A percentile compares a stretch with the other conserved stretches of the same genome.
Conservation (phyloP, 2,888 invertebrate genomes). For the Ochlodes sylvanus region DNA sequence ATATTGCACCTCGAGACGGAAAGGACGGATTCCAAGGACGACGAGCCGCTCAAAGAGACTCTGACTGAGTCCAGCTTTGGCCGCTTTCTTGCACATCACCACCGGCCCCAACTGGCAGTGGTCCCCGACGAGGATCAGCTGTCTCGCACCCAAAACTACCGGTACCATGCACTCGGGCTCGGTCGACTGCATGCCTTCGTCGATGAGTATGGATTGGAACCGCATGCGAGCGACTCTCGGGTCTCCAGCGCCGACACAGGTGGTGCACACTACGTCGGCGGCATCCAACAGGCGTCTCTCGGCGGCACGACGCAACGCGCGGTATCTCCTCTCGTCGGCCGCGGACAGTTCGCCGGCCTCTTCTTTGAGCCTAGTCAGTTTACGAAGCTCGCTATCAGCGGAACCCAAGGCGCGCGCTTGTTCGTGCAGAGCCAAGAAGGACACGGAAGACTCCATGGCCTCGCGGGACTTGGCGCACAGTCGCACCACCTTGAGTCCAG, state of each 20-base stretch:
- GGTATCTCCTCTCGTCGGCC: constrained; percentile 97
- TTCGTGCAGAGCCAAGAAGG: constrained; percentile 98
- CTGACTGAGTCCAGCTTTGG: constrained; percentile 97
- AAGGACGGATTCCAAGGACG: constrained; percentile 98
- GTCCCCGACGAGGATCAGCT: constrained; percentile 98
- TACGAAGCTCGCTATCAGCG: constrained; percentile 94
- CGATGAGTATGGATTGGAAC: constrained; percentile 98
- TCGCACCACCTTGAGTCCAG: constrained; percentile 96
- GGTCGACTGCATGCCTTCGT: constrained; percentile 98
- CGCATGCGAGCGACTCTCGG: constrained; percentile 96
- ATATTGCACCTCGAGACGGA: constrained; percentile 98
- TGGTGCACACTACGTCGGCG: constrained; percentile 99
- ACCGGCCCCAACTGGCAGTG: constrained; percentile 99
- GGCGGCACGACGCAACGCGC: constrained; percentile 94
- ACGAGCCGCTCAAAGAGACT: constrained; percentile 98
- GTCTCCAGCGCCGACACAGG: constrained; percentile 99
- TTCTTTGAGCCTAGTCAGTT: constrained; percentile 98
- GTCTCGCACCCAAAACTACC: constrained; percentile 98
- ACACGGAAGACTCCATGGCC: constrained; percentile 98
- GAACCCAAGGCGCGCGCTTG: constrained; percentile 98
- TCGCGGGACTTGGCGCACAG: constrained; percentile 99
- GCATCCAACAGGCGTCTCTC: constrained; percentile 96
- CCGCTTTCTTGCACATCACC: constrained; percentile 99
- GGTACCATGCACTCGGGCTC: constrained; percentile 99
- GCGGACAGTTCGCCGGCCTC: constrained; percentile 99